Conservation (phyloP, 2,113 vertebrate species). For the Varanus salvator region DNA sequence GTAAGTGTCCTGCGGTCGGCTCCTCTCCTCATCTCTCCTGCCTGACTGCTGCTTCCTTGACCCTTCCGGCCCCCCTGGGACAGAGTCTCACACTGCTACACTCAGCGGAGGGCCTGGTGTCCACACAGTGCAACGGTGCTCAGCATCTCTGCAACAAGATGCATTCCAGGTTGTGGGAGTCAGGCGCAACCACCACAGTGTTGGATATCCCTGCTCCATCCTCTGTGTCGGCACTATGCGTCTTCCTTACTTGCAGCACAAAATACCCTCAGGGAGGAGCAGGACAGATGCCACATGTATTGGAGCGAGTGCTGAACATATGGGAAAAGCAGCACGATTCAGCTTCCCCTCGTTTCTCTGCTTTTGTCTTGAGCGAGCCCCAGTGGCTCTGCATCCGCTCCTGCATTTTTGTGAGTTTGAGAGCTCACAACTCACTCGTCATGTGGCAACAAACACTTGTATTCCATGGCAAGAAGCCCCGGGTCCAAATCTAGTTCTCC, state of each 20-base stretch:
- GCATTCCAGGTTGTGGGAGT: not conserved
- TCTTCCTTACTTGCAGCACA: not conserved
- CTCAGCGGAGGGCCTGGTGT: not conserved
- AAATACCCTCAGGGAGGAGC: not conserved
- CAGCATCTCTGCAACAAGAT: not conserved
- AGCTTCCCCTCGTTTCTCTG: not conserved
- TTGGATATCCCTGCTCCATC: not conserved
- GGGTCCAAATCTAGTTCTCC: not conserved
- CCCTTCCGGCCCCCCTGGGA: not conserved
- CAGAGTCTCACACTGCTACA: not conserved
- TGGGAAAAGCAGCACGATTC: not conserved
- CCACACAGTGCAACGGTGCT: not conserved
- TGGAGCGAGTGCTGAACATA: not conserved
- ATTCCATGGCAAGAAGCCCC: not conserved
- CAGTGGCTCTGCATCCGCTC: not conserved
- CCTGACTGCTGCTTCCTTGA: not conserved
- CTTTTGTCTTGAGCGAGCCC: not conserved
- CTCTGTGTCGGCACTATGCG: not conserved
- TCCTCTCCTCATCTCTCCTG: no score
- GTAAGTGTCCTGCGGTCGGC: conserved; percentile 79
- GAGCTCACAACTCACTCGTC: not conserved
- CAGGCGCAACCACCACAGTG: not conserved
- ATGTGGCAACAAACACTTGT: not conserved
- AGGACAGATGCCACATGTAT: not conserved
- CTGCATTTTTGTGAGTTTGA: not conserved